Evolutionary conservation across 2,888 invertebrate species (phyloP).

Genomic region (Morpho helenor): DNA sequence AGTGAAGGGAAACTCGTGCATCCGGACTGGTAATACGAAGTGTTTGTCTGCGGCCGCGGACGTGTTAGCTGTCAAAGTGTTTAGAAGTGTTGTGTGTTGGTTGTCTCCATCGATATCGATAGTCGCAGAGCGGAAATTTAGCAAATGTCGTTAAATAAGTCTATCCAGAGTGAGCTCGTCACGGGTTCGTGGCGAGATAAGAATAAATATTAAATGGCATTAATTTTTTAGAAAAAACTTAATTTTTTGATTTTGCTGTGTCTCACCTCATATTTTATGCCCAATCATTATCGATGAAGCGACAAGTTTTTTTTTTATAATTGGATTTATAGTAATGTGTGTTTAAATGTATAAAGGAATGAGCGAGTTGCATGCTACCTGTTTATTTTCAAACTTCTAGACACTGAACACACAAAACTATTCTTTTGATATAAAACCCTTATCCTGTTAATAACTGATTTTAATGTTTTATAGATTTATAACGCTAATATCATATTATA

Average conservation of each 20-base stretch:
- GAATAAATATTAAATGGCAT: too few species aligned
- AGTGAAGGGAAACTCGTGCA: conserved; percentile 72
- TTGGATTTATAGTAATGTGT: conserved; percentile 74
- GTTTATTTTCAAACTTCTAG: conserved; percentile 34
- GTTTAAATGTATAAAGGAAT: conserved; percentile 58
- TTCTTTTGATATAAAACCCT: conserved; percentile 22
- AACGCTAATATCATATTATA: too few species aligned
- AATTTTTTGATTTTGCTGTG: too few species aligned
- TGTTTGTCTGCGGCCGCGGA: conserved; percentile 27
- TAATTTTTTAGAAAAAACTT: too few species aligned
- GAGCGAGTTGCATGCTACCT: conserved; percentile 60
- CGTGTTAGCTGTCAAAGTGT: conserved; percentile 40
- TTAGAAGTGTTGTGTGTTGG: conserved; percentile 36
- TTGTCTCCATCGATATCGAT: conserved; percentile 32
- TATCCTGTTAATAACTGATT: conserved; percentile 72
- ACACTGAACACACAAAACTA: conserved; percentile 22
- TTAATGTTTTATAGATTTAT: not conserved
- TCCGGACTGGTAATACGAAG: conserved; percentile 69
- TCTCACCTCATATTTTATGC: not conserved
- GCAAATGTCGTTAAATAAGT: too few species aligned
- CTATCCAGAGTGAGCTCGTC: too few species aligned
- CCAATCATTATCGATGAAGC: conserved; percentile 25
- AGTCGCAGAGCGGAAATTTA: too few species aligned
- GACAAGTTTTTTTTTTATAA: conserved; percentile 46
- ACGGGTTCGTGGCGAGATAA: too few species aligned